A percentile compares a stretch with the other conserved stretches of the same genome.
phyloP scores from a whole-genome alignment of 2,888 invertebrate species.

The Dynastes hyllus region DNA sequence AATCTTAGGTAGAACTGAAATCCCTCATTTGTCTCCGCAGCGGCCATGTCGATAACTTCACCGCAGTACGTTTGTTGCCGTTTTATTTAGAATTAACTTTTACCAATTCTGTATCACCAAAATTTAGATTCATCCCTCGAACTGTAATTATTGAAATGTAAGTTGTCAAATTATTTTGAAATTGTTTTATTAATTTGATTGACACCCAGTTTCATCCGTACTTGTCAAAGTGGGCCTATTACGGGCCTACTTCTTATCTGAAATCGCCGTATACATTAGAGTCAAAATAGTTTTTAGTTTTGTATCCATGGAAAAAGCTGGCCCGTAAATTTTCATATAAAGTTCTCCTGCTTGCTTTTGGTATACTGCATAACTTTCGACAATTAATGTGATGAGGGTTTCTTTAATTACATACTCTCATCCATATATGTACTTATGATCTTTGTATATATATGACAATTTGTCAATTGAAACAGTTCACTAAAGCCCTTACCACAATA shows the following conservation, averaged over 20 bases:
- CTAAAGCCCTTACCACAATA: no score
- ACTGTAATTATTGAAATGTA: slow-evolving; percentile 49
- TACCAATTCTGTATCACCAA: slow-evolving; percentile 52
- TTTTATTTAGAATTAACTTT: slow-evolving; percentile 42
- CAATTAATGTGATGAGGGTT: no score
- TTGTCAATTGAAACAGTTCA: no score
- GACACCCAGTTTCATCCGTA: slow-evolving; percentile 17
- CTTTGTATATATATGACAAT: no score
- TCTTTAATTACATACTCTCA: no score
- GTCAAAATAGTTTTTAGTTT: neutral
- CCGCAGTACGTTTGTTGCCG: slow-evolving; percentile 18
- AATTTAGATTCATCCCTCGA: slow-evolving; percentile 56
- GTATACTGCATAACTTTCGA: no score
- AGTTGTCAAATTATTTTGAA: slow-evolving; percentile 54
- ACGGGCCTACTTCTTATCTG: slow-evolving; percentile 26
- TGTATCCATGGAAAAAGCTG: no score
- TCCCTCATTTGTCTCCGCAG: slow-evolving; percentile 56
- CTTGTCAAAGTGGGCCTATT: slow-evolving; percentile 45
- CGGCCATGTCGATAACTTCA: slow-evolving; percentile 19
- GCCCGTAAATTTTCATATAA: no score
- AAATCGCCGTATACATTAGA: neutral
- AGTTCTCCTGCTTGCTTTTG: no score
- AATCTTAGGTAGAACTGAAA: slow-evolving; percentile 70
- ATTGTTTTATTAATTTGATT: slow-evolving; percentile 52
- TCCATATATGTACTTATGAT: no score